phyloP scores from a whole-genome alignment of 2,113 vertebrate species.

The Paramisgurnus dabryanus region DNA sequence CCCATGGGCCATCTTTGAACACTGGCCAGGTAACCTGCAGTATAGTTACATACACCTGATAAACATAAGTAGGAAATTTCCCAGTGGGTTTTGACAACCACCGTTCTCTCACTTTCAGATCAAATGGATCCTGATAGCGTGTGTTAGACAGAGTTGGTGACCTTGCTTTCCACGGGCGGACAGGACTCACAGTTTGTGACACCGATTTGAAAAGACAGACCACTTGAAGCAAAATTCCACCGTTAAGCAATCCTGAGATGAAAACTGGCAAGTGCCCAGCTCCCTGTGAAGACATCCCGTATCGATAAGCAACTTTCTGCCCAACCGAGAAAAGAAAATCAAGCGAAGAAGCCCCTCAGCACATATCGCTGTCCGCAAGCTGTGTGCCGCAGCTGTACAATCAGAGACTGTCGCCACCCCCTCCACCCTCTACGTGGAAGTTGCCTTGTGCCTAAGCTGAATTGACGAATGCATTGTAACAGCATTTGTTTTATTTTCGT shows the following conservation, averaged over 20 bases:
- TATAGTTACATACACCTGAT: neutral
- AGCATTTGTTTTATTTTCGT: conserved; percentile 74
- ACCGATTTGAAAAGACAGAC: conserved; percentile 84
- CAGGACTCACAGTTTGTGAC: conserved; percentile 86
- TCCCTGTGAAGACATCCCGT: conserved; percentile 78
- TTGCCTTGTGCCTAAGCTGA: conserved; percentile 99
- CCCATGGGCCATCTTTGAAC: conserved; percentile 94
- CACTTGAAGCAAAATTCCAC: conserved; percentile 88
- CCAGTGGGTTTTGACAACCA: conserved; percentile 15
- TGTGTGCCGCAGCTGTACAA: conserved; percentile 94
- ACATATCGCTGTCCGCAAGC: conserved; percentile 86
- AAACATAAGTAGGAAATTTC: conserved; percentile 42
- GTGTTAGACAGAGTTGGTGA: conserved; percentile 86
- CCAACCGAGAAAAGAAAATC: conserved; percentile 66
- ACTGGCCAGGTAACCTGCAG: conserved; percentile 74
- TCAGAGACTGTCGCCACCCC: conserved; percentile 94
- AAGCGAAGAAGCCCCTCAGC: conserved; percentile 67
- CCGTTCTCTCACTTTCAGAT: conserved; percentile 57
- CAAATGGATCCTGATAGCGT: conserved; percentile 80
- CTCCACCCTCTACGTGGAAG: conserved; percentile 84
- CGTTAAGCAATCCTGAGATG: conserved; percentile 82
- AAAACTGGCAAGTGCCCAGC: conserved; percentile 70
- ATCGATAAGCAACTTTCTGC: conserved; percentile 81
- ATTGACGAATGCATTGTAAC: conserved; percentile 99
- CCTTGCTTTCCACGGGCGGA: conserved; percentile 90